These are phyloP conservation scores for Lateolabrax maculatus DNA, from an alignment of 2,797 vertebrate species.

Conservation along the genomic window DNA sequence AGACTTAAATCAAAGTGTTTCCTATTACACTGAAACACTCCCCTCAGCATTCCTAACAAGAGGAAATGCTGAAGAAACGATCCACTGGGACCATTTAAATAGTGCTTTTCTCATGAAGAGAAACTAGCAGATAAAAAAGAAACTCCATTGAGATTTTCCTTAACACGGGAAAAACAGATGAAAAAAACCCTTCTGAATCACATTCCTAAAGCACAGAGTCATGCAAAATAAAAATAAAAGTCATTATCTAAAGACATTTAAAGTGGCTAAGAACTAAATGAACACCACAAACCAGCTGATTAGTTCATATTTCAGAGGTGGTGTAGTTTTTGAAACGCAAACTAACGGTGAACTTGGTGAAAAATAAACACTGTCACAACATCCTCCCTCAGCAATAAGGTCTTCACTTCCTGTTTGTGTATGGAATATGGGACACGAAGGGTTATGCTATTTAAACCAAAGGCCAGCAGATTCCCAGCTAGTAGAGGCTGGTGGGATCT, in stretches of 20 bases:
- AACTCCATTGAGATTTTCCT: slow-evolving; percentile 63
- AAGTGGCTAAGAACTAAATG: not conserved
- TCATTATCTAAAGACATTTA: not conserved
- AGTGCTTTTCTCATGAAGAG: slow-evolving; percentile 69
- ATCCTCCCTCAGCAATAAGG: slow-evolving; percentile 78
- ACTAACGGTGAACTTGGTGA: slow-evolving; percentile 28
- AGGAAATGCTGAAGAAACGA: slow-evolving; percentile 67
- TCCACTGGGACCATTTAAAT: slow-evolving; percentile 64
- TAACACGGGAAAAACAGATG: slow-evolving; percentile 61
- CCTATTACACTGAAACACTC: slow-evolving; percentile 38
- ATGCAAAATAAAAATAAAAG: not conserved
- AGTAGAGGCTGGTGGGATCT: slow-evolving; percentile 66
- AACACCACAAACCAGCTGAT: not conserved
- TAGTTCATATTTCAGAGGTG: slow-evolving; percentile 3
- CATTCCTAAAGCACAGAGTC: not conserved
- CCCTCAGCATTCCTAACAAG: slow-evolving; percentile 49
- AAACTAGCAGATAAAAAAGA: slow-evolving; percentile 47
- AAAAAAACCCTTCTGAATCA: not conserved
- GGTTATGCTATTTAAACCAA: slow-evolving; percentile 84
- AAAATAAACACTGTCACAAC: slow-evolving; percentile 77
- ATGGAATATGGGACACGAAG: slow-evolving; percentile 76
- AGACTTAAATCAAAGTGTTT: slow-evolving; percentile 50
- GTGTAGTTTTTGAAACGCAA: slow-evolving; percentile 6
- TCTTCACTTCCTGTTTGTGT: slow-evolving; percentile 85
- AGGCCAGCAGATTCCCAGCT: slow-evolving; percentile 87